Evolutionary conservation across 1,140 invertebrate species (phyloP).

Genomic region (Leptinotarsa undecemlineata): DNA sequence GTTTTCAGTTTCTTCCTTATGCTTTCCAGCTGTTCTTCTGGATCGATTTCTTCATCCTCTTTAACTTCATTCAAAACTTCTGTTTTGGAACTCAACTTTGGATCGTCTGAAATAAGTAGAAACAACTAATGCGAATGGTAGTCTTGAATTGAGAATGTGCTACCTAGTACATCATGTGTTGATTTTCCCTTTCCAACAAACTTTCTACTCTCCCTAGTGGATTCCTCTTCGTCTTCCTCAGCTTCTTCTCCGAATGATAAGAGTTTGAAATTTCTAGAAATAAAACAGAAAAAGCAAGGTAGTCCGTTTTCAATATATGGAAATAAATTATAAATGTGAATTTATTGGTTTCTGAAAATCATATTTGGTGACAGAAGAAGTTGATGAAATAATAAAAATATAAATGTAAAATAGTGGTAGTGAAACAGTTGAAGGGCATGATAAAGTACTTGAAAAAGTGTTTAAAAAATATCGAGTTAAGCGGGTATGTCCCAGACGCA

Average conservation of each 20-base stretch:
- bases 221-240: conserved; percentile 94
- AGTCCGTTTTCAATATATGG: too few species aligned
- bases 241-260: conserved; percentile 97
- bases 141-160: conserved; percentile 5
- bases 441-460: too few species aligned
- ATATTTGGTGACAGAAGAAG: too few species aligned
- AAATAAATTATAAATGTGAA: too few species aligned
- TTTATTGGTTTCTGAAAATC: too few species aligned
- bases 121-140: neutral
- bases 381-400: too few species aligned
- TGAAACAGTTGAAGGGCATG: too few species aligned
- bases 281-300: too few species aligned
- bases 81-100: conserved; percentile 78
- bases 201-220: conserved; percentile 68
- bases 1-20: conserved; percentile 59
- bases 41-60: conserved; percentile 52
- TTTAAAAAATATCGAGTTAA: too few species aligned
- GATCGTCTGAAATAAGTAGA: conserved; percentile 68
- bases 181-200: conserved; percentile 82
- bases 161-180: conserved; percentile 82
- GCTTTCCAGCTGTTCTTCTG: conserved; percentile 60
- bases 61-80: conserved; percentile 54
- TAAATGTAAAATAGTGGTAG: too few species aligned
- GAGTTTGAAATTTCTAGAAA: conserved; percentile 87
- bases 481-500: too few species aligned